Evolutionary conservation across 2,888 invertebrate species (phyloP), one percentile per base, ranked within the genome.

Genomic region (Stegophylla sp.): DNA sequence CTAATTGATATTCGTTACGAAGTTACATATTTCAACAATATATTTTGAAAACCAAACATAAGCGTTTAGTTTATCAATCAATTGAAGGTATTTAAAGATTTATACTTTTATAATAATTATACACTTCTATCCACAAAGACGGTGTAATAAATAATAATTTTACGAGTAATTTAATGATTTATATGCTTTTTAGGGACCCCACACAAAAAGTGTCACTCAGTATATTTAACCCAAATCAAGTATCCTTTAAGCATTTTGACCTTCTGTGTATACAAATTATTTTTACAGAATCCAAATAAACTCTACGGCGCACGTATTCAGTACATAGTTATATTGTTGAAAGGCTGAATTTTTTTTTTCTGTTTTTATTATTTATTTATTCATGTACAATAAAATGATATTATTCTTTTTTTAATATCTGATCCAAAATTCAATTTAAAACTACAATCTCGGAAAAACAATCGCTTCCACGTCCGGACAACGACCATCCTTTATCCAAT

Each of bases 401-500:
- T 59, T 43, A 5, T 34, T 34, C 3, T 34, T 5, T n/a, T 59
- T 13, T 1, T 59, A 59, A 43, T 43, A 43, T 26, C 10, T 0
- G 1, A 13, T n/a, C 12, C 26, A 26, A 34, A 53, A 26, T 59
- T 59, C 26, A 72, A 72, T 59, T 59, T 56, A 9, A 72, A 72
- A 15, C 56, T 41, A 71, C 9, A 41, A 43, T 56, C 15, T 41
- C 0, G 15, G n/a, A 15, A 10, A 56, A 72, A 72, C 53, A 71
- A 41, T 53, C 7, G 7, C 1, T 20, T 53, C 1, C 53, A n/a
- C 20, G 41, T 20, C 15, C 13, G 5, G 23, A 59, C 9, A 28
- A 3, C 5, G 12, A 10, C n/a, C 20, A 5, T 17, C 3, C n/a
- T 73, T 28, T 28, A 73, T 45, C n/a, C 45, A n/a, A 1, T 53